Evolutionary conservation across 2,888 invertebrate species (phyloP), one percentile per base, ranked within the genome.

Genomic region (Apeira syringaria): DNA sequence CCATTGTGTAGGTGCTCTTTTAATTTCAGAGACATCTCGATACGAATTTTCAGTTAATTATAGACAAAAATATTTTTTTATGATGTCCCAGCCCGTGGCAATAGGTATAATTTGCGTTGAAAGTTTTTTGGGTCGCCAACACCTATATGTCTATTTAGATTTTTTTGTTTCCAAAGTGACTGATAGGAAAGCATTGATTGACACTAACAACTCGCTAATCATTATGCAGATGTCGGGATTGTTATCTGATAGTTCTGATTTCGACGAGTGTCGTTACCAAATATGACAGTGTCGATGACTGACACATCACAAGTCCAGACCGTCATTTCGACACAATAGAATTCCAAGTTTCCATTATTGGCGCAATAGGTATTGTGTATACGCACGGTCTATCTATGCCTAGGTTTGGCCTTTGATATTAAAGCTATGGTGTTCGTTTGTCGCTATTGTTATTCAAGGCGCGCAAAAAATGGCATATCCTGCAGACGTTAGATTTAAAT

Each of bases 41-140:
- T 78, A 69, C 64, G 60, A 67, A 77, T 77, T 82, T 78, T 73
- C 74, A 56, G 76, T 81, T 85, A 86, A 87, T 85, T 86, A 82
- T 70, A 46, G 72, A 65, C 66, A 61, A 64, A 70, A 71, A 62
- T 45, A 55, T 67, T 80, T 80, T 79, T 79, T 77, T 66, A 47
- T 48, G 38, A 42, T 44, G 41, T 35, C 33, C 41, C 51, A 49
- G 57, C 53, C 59, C 46, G 30, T 32, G 56, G 56, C 56, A 56
- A 47, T 44, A 52, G 60, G 61, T 41, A 30, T 11, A 27, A 33
- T 58, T 60, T 71, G 67, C 76, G 75, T 78, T 80, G 74, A 73
- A 66, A 22, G 36, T 67, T 66, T 63, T 68, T 68, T 59, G 61
- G 63, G 57, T 62, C 62, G 43, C 41, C 45, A 50, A 64, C 63